A percentile compares a stretch with the other conserved stretches of the same genome.
Evolutionary conservation across 2,888 invertebrate species (phyloP).

Genomic region (Elysia crispata): DNA sequence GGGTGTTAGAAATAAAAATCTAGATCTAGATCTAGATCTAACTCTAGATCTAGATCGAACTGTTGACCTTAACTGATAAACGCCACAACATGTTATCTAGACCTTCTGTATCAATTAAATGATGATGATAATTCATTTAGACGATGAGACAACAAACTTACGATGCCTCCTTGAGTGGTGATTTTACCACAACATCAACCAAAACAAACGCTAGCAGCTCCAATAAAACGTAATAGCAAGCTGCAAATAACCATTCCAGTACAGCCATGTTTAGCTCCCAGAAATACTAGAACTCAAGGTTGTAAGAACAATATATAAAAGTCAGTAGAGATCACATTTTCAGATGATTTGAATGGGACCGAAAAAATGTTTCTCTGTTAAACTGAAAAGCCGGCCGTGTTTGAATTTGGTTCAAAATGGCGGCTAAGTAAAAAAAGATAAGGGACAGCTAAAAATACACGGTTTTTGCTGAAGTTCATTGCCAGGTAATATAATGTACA

Average conservation of each 20-base stretch:
- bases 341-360: too few species aligned
- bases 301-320: too few species aligned
- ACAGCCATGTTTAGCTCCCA: constrained; percentile 17
- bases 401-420: constrained; percentile 47
- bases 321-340: too few species aligned
- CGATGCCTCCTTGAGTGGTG: constrained; percentile 65
- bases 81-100: too few species aligned
- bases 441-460: too few species aligned
- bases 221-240: constrained; percentile 56
- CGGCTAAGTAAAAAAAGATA: constrained; percentile 22
- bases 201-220: constrained; percentile 67
- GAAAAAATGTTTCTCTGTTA: too few species aligned
- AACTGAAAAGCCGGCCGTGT: constrained; percentile 11
- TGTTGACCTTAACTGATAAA: not conserved
- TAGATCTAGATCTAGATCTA: constrained; percentile 14
- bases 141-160: constrained; percentile 54
- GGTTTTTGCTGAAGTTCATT: too few species aligned
- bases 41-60: not conserved
- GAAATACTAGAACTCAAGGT: not conserved
- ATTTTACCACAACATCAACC: constrained; percentile 67
- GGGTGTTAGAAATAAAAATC: not conserved
- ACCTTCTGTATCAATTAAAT: not conserved
- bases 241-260: constrained; percentile 45
- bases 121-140: too few species aligned
- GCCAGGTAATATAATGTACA: too few species aligned